phyloP scores from a whole-genome alignment of 2,113 vertebrate genomes.

The Trinectes maculatus region DNA sequence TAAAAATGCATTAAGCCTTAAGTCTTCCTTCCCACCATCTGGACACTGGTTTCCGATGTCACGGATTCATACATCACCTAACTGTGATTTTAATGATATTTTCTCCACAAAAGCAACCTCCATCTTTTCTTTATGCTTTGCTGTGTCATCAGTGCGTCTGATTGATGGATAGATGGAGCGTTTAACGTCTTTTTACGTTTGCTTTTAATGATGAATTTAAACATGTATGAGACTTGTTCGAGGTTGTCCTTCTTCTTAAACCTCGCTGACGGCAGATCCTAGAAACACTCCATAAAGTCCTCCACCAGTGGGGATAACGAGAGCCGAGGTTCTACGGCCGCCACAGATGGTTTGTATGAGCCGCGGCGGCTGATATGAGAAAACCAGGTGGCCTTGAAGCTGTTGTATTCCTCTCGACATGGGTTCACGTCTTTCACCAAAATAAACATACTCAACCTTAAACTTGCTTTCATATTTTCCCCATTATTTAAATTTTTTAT shows the following conservation, averaged over 20 bases:
- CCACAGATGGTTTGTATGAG: conserved; percentile 37
- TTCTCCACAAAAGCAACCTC: no score
- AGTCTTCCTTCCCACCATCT: no score
- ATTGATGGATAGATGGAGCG: no score
- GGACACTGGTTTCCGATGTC: no score
- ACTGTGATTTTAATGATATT: no score
- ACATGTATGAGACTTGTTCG: conserved; percentile 15
- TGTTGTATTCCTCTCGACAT: conserved; percentile 1
- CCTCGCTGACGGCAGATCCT: conserved; percentile 22
- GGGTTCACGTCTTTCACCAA: conserved; percentile 6
- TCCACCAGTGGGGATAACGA: conserved; percentile 14
- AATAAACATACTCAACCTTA: conserved; percentile 9
- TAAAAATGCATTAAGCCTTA: no score
- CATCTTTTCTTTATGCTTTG: no score
- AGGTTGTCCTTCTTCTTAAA: conserved; percentile 24
- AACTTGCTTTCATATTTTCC: conserved; percentile 7
- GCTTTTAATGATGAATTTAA: conserved; percentile 33
- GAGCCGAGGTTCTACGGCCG: conserved; percentile 29
- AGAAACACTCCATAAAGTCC: conserved; percentile 32
- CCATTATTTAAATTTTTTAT: neutral
- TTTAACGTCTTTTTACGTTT: no score
- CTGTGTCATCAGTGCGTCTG: no score
- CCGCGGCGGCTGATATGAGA: conserved; percentile 21
- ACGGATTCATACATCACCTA: no score
- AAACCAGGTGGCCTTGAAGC: conserved; percentile 42